Percentiles rank a stretch among this genome's conserved stretches.
phyloP scores from a whole-genome alignment of 1,140 invertebrate species.

The Dryas iulia region DNA sequence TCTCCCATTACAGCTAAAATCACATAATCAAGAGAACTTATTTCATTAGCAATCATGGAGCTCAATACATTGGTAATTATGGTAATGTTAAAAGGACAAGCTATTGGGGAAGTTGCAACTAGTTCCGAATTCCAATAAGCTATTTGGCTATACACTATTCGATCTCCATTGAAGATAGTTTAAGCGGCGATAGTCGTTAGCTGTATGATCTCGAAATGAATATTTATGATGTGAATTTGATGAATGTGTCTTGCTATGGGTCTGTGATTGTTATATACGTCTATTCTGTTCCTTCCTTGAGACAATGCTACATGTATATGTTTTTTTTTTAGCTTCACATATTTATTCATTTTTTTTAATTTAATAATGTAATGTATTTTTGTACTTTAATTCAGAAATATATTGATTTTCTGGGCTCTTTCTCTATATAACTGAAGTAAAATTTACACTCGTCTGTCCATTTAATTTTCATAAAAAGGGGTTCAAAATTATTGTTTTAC shows the following conservation, averaged over 20 bases:
- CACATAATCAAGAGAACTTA: background rate
- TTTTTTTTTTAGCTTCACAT: no score
- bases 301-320: no score
- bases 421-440: no score
- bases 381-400: no score
- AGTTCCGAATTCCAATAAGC: background rate
- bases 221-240: background rate
- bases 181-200: background rate
- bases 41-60: background rate
- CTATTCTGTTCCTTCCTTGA: background rate
- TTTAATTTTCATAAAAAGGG: no score
- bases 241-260: background rate
- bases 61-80: background rate
- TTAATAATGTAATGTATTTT: no score
- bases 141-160: background rate
- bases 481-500: no score
- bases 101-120: background rate
- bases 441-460: no score
- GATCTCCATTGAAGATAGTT: background rate
- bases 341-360: no score
- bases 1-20: background rate
- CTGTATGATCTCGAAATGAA: background rate
- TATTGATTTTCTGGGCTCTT: no score
- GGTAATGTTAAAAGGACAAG: slow-evolving; percentile 1
- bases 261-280: background rate